Evolutionary conservation across 2,113 vertebrate genomes (phyloP).

Genomic region (Oceanites oceanicus): DNA sequence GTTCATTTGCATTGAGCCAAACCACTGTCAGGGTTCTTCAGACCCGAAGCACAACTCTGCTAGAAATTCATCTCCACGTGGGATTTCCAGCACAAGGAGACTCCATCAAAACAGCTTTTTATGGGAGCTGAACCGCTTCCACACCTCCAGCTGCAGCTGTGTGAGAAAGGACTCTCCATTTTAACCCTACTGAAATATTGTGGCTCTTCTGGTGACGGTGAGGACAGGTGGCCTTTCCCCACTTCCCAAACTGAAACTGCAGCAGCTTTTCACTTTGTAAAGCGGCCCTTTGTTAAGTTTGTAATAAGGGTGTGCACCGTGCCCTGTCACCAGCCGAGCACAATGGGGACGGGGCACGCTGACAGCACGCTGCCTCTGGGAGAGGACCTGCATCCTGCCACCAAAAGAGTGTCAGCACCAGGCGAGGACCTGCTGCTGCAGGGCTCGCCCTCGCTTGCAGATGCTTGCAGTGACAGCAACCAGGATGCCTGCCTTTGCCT

Average conservation of each 20-base stretch:
- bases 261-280: background rate
- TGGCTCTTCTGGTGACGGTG: background rate
- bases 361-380: background rate
- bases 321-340: background rate
- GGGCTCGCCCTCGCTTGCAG: background rate
- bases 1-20: background rate
- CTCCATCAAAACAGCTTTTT: background rate
- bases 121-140: background rate
- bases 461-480: background rate
- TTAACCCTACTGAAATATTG: background rate
- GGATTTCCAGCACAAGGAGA: background rate
- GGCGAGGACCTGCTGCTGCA: background rate
- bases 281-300: background rate
- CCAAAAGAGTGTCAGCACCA: background rate
- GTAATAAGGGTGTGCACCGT: background rate
- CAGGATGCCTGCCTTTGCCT: background rate
- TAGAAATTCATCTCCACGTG: background rate
- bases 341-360: fast-evolving
- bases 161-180: background rate
- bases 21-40: background rate
- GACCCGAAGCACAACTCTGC: background rate
- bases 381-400: background rate
- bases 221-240: background rate
- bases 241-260: background rate
- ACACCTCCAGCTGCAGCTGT: background rate